These are phyloP conservation scores for Tinea pellionella DNA, from an alignment of 2,888 invertebrate genomes.

Conservation along the genomic window DNA sequence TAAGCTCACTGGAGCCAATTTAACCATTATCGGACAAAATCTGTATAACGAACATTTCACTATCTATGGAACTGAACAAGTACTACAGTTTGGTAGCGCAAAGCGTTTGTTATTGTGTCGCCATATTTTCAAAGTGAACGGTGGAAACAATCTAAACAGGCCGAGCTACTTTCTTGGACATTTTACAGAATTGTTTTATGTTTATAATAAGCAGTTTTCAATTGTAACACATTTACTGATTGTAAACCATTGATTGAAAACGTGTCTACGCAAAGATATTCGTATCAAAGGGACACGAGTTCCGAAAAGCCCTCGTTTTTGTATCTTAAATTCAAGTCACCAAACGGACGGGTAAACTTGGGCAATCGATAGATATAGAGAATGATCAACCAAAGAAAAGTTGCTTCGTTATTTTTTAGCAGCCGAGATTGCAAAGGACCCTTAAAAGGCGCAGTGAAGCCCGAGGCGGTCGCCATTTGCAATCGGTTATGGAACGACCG, in stretches of 20 bases:
- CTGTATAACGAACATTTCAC: constrained; percentile 38
- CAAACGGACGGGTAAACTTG: constrained; percentile 25
- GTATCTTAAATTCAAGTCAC: constrained; percentile 33
- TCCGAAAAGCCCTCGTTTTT: constrained; percentile 24
- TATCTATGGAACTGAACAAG: constrained; percentile 1
- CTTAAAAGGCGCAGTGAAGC: constrained; percentile 57
- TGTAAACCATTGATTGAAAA: neutral
- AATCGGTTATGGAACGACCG: constrained; percentile 66
- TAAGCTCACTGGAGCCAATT: constrained; percentile 46
- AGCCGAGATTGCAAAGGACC: constrained; percentile 55
- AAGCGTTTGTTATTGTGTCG: constrained; percentile 11
- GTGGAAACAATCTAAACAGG: neutral
- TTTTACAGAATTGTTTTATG: neutral
- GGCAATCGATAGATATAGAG: constrained; percentile 41
- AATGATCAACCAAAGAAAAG: constrained; percentile 46
- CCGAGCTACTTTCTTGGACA: neutral
- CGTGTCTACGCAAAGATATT: constrained; percentile 39
- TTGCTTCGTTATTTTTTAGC: constrained; percentile 56
- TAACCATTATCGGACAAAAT: constrained; percentile 52
- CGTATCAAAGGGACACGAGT: constrained; percentile 27
- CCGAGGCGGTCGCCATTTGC: constrained; percentile 64
- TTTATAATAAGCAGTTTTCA: too few species aligned
- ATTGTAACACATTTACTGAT: too few species aligned
- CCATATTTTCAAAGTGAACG: constrained; percentile 6
- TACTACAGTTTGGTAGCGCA: neutral